A percentile compares a stretch with the other conserved stretches of the same genome.
Evolutionary conservation across 2,888 invertebrate species (phyloP).

Genomic region (Tortrix viridana): DNA sequence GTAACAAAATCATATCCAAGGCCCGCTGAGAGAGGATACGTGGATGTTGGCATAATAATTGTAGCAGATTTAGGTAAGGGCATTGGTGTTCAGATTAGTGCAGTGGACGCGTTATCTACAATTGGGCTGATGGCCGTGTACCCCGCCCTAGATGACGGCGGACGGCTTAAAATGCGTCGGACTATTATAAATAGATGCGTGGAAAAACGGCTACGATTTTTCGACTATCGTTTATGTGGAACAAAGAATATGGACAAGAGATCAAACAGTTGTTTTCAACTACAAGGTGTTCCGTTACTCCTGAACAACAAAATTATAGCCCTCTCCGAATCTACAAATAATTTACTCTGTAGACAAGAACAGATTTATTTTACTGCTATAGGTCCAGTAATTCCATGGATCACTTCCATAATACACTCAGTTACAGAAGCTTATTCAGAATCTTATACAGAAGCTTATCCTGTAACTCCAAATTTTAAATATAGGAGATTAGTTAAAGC

Average conservation of each 20-base stretch:
- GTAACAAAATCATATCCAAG: constrained; percentile 8
- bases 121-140: constrained; percentile 24
- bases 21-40: not conserved
- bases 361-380: constrained; percentile 17
- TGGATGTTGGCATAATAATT: not conserved
- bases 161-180: constrained; percentile 20
- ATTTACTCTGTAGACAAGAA: constrained; percentile 17
- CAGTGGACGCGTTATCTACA: not conserved
- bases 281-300: constrained; percentile 27
- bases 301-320: constrained; percentile 23
- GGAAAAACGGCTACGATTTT: constrained; percentile 2
- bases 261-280: constrained; percentile 18
- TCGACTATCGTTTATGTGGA: constrained; percentile 18
- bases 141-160: constrained; percentile 11
- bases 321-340: constrained; percentile 12
- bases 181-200: constrained; percentile 14
- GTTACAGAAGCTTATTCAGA: constrained; percentile 3
- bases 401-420: constrained; percentile 4
- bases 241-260: not conserved
- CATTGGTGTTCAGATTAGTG: constrained; percentile 15
- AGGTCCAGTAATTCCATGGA: constrained; percentile 16
- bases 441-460: not conserved
- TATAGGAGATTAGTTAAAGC: no score
- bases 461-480: not conserved
- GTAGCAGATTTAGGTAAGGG: constrained; percentile 7